Evolutionary conservation across 2,113 vertebrate species (phyloP).

Genomic region (Gobio gobio): DNA sequence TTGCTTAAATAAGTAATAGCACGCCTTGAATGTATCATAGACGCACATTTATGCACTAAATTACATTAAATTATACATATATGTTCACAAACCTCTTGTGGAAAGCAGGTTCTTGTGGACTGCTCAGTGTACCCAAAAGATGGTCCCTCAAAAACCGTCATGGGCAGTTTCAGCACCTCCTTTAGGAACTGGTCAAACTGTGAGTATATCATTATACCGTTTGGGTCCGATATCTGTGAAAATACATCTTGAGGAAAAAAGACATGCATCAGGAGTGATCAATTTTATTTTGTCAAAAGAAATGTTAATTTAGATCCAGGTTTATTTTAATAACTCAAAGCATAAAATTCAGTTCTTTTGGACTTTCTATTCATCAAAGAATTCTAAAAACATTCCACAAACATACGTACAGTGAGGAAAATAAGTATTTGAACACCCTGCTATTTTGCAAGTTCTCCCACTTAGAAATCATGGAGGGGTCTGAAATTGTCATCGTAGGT

Average conservation of each 20-base stretch:
- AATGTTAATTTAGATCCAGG: not conserved
- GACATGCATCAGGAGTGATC: not conserved
- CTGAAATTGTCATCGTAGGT: too few relatives aligned
- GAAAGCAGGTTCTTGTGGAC: slow-evolving; percentile 90
- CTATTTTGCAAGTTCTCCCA: too few relatives aligned
- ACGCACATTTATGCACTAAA: not conserved
- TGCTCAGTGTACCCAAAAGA: slow-evolving; percentile 98
- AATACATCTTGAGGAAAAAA: slow-evolving; percentile 87
- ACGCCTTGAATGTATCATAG: not conserved
- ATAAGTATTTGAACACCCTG: too few relatives aligned
- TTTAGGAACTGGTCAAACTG: slow-evolving; percentile 94
- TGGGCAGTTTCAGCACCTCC: slow-evolving; percentile 94
- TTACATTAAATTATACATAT: not conserved
- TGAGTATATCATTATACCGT: slow-evolving; percentile 90
- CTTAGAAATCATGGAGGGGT: too few relatives aligned
- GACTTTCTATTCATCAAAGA: not conserved
- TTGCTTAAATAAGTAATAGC: not conserved
- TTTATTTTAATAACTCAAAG: not conserved
- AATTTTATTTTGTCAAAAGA: not conserved
- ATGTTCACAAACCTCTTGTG: slow-evolving; percentile 84
- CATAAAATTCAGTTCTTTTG: not conserved
- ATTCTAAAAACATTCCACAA: too few relatives aligned
- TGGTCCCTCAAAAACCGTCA: slow-evolving; percentile 94
- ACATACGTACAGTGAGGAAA: too few relatives aligned
- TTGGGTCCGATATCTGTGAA: slow-evolving; percentile 94